Evolutionary conservation across 2,797 vertebrate genomes (phyloP).

Genomic region (Crossoptilon crossoptilon): DNA sequence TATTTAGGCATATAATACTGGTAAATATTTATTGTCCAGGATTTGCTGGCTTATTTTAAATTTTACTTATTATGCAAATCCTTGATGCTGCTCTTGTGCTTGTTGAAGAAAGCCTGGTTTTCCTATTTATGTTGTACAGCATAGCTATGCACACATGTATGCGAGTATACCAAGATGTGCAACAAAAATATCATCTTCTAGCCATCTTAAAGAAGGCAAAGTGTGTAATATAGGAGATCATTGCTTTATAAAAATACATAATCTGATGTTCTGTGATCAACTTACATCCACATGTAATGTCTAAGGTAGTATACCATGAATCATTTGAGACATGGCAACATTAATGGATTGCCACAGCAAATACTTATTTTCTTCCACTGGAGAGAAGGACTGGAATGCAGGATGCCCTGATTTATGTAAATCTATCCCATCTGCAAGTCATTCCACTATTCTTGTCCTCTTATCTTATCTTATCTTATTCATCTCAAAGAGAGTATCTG

Average conservation of each 20-base stretch:
- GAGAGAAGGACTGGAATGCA: background rate
- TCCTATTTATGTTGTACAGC: fast-evolving
- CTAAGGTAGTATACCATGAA: background rate
- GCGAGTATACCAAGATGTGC: background rate
- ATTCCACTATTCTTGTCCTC: background rate
- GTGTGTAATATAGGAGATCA: background rate
- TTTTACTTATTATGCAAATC: background rate
- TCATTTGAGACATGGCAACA: background rate
- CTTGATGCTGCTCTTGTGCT: background rate
- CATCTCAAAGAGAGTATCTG: background rate
- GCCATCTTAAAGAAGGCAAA: background rate
- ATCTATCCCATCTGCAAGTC: background rate
- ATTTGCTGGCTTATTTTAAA: background rate
- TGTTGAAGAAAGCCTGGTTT: background rate
- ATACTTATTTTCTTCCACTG: background rate
- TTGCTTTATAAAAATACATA: background rate
- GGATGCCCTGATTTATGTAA: background rate
- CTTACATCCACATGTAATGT: background rate
- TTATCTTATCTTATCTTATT: background rate
- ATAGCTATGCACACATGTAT: background rate
- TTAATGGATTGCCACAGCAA: background rate
- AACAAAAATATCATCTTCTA: background rate
- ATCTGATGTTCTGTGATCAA: background rate
- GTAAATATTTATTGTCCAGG: background rate
- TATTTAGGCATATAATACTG: background rate